Evolutionary conservation across 2,113 vertebrate genomes (phyloP).

Genomic region (Apaloderma vittatum): DNA sequence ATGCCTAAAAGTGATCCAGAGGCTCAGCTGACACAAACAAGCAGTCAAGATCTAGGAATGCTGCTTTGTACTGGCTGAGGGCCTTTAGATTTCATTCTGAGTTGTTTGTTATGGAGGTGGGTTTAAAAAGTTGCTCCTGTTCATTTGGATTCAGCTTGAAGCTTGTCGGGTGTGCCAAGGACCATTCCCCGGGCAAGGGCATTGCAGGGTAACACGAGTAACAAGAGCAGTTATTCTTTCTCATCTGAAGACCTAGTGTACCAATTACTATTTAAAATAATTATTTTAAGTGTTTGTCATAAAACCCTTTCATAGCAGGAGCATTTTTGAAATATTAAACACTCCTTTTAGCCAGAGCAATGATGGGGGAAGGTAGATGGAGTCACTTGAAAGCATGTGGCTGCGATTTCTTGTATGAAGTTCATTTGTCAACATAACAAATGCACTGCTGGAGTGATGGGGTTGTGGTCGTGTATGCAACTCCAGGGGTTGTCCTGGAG

Average conservation of each 20-base stretch:
- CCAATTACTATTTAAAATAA: constrained; percentile 55
- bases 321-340: constrained; percentile 19
- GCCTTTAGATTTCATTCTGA: background rate
- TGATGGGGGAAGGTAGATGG: background rate
- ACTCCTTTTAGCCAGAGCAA: constrained; percentile 40
- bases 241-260: background rate
- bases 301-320: constrained; percentile 21
- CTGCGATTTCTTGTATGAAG: constrained; percentile 7
- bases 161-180: background rate
- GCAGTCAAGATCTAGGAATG: background rate
- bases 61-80: background rate
- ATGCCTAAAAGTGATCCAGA: background rate
- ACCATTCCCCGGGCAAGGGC: background rate
- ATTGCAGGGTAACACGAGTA: background rate
- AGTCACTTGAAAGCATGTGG: constrained; percentile 25
- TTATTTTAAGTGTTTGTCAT: constrained; percentile 37
- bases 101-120: background rate
- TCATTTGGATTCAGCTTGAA: constrained; percentile 24
- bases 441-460: constrained; percentile 1
- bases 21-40: background rate
- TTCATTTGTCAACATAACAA: constrained; percentile 72
- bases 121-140: background rate
- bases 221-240: background rate
- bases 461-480: background rate
- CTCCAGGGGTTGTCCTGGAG: constrained; percentile 21